These are phyloP conservation scores for Rhadina sibilatrix DNA, from an alignment of 2,113 vertebrate genomes.

Conservation along the genomic window DNA sequence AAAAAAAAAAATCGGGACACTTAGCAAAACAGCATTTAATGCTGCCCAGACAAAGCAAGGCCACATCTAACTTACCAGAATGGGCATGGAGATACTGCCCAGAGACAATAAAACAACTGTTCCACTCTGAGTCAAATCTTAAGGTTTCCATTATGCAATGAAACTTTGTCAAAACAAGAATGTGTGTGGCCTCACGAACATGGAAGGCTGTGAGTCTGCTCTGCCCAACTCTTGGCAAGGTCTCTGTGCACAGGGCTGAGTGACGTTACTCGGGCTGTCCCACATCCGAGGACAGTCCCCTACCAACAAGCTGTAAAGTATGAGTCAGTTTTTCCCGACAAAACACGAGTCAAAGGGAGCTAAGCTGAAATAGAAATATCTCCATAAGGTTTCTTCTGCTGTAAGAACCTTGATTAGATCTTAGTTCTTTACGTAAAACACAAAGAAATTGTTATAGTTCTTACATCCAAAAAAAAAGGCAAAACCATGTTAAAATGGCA, in stretches of 20 bases:
- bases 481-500: neutral
- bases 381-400: neutral
- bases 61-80: neutral
- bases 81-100: neutral
- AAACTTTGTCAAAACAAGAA: neutral
- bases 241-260: neutral
- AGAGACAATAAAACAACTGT: neutral
- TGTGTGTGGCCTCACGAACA: neutral
- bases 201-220: neutral
- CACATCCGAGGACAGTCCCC: neutral
- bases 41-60: neutral
- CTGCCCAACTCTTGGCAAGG: neutral
- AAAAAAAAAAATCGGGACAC: neutral
- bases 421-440: neutral
- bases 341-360: neutral
- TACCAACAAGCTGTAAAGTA: neutral
- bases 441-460: neutral
- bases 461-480: neutral
- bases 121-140: neutral
- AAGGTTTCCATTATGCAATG: neutral
- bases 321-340: neutral
- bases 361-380: neutral
- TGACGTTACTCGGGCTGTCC: neutral
- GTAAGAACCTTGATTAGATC: neutral
- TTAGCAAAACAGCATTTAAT: neutral